phyloP scores from a whole-genome alignment of 2,888 invertebrate species.

The Galeopsomyia nigrocyanea region DNA sequence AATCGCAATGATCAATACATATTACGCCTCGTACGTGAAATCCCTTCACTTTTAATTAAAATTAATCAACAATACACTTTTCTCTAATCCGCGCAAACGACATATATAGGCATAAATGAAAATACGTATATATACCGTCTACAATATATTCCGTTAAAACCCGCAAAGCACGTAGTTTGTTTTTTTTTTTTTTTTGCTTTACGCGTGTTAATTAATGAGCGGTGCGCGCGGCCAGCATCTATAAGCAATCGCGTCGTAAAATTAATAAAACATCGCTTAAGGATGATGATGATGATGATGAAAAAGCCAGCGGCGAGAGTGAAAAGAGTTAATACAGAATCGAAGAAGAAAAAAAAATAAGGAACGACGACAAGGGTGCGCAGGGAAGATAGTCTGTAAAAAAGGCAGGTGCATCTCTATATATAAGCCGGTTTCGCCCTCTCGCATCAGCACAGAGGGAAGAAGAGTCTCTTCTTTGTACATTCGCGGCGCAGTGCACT shows the following conservation, averaged over 20 bases:
- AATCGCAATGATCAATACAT: too few relatives aligned
- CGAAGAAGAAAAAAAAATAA: neutral
- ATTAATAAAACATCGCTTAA: slow-evolving; percentile 16
- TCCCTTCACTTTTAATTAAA: too few relatives aligned
- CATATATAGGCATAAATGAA: neutral
- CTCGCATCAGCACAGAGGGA: slow-evolving; percentile 33
- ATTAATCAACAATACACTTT: too few relatives aligned
- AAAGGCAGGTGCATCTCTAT: slow-evolving; percentile 53
- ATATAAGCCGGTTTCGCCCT: slow-evolving; percentile 50
- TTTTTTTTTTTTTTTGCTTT: slow-evolving; percentile 5
- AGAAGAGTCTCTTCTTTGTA: slow-evolving; percentile 25
- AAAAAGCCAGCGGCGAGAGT: neutral
- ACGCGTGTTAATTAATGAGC: slow-evolving; percentile 14
- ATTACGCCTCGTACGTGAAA: too few relatives aligned
- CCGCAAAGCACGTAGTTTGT: neutral
- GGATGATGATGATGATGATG: neutral
- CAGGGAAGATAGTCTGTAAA: slow-evolving; percentile 39
- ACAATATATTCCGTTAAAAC: neutral
- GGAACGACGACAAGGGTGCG: neutral
- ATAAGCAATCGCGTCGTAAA: neutral
- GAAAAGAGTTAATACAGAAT: neutral
- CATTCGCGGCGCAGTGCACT: slow-evolving; percentile 36
- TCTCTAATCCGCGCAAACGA: neutral
- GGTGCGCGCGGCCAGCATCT: neutral
- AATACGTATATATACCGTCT: neutral